A percentile compares a stretch with the other conserved stretches of the same genome.
Conservation (phyloP, 2,113 vertebrate genomes). For the Sula dactylatra region DNA sequence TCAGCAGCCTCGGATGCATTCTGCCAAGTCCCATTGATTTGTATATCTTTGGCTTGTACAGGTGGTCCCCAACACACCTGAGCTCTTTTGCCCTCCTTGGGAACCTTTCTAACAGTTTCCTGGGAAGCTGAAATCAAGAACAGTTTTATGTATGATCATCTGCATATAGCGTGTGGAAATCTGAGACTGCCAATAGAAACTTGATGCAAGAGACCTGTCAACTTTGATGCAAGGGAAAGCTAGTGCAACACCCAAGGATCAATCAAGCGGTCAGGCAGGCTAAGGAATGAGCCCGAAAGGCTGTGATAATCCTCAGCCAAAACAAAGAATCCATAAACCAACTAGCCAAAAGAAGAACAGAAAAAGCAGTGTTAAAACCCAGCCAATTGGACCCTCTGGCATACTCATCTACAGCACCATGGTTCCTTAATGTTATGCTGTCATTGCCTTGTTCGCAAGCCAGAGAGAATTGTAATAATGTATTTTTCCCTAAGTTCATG, state of each 20-base stretch:
- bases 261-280: neutral
- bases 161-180: neutral
- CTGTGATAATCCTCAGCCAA: neutral
- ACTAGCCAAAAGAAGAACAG: neutral
- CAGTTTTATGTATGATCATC: neutral
- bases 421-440: neutral
- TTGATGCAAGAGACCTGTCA: neutral
- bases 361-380: neutral
- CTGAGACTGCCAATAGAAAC: neutral
- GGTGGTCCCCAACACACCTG: neutral
- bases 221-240: neutral
- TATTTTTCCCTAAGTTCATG: neutral
- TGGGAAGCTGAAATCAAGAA: neutral
- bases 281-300: neutral
- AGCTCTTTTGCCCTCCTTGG: neutral
- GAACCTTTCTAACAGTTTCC: neutral
- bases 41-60: neutral
- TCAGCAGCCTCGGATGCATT: neutral
- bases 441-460: neutral
- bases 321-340: neutral
- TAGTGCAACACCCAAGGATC: fast-evolving
- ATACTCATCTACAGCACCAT: neutral
- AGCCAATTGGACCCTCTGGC: fast-evolving
- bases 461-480: neutral
- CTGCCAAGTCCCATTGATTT: neutral